Evolutionary conservation across 1,140 invertebrate species (phyloP), one percentile per base, ranked within the genome.

Genomic region (Holcopasites calliopsidis): DNA sequence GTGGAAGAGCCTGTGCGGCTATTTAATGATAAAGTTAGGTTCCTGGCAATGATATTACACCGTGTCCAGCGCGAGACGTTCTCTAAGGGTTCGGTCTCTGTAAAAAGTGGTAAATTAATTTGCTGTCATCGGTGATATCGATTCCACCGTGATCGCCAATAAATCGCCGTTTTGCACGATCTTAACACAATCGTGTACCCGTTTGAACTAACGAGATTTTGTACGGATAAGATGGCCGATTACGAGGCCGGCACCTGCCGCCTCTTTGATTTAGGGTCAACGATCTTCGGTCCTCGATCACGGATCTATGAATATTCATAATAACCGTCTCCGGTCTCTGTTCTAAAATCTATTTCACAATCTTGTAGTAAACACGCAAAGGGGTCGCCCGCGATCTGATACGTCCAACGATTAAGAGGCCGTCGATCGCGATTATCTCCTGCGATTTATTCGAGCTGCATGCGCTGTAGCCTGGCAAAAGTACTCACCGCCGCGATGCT

Each of bases 351-450:
- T n/a, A n/a, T n/a, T n/a, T n/a, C n/a, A n/a, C n/a, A n/a, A n/a
- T n/a, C n/a, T n/a, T n/a, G n/a, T n/a, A n/a, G n/a, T n/a, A n/a
- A n/a, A n/a, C n/a, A n/a, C n/a, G n/a, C n/a, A n/a, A n/a, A 47
- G n/a, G 44, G 44, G 44, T 18, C 16, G n/a, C 21, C 50, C 44
- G 35, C 68, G 61, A 60, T 49, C 28, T 62, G 77, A 79, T 73
- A 76, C 71, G 65, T 80, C 82, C 61, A 47, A 47, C 82, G 82
- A 84, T 81, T 83, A 83, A 83, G 61, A 80, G 60, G 50, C 65
- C 80, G 82, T 83, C 80, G 80, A 49, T 44, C 75, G 52, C 82
- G 80, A 83, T 83, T 83, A 83, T 83, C 70, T 68, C 80, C 42
- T 72, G 80, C 83, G 81, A 83, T 83, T 83, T 83, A 83, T 83